Percentiles rank a stretch among this genome's conserved stretches.
Conservation (phyloP, 2,113 vertebrate genomes). For the Nesoenas mayeri region DNA sequence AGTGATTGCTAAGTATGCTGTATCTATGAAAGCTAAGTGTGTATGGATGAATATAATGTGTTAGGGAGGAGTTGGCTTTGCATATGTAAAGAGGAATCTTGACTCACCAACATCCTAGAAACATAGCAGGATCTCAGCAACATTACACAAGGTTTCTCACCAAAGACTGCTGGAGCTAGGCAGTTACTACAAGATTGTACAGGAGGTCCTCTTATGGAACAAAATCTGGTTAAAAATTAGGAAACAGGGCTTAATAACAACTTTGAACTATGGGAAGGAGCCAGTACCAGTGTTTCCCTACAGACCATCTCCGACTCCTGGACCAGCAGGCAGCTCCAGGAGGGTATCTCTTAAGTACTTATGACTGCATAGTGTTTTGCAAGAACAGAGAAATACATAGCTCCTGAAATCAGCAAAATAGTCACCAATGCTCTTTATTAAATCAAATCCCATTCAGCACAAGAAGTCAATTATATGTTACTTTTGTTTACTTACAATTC, state of each 20-base stretch:
- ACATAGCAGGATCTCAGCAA: background rate
- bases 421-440: background rate
- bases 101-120: background rate
- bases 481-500: slow-evolving; percentile 87
- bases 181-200: background rate
- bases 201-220: background rate
- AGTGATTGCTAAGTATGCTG: background rate
- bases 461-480: background rate
- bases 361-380: background rate
- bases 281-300: background rate
- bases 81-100: background rate
- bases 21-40: background rate
- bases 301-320: background rate
- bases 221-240: background rate
- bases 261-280: background rate
- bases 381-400: background rate
- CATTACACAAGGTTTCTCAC: background rate
- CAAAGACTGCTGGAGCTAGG: background rate
- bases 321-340: background rate
- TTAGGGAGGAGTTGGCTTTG: background rate
- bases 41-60: background rate
- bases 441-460: background rate
- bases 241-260: background rate
- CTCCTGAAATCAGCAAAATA: background rate
- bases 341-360: background rate